Conservation (phyloP, 2,113 vertebrate genomes). For the Thalassarche chlororhynchos region DNA sequence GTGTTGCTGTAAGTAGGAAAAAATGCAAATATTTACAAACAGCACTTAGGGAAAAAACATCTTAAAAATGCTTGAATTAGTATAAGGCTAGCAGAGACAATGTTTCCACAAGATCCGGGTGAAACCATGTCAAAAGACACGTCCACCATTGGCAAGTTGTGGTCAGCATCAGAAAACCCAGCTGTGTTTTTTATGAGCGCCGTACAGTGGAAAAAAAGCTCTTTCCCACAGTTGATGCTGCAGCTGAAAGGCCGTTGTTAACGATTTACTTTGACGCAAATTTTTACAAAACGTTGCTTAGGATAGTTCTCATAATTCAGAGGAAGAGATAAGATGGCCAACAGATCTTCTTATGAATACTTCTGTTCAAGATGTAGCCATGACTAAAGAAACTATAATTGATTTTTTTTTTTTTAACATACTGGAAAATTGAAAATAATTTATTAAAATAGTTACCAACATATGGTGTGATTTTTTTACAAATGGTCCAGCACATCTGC, state of each 20-base stretch:
- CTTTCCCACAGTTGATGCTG: not conserved
- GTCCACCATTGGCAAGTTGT: not conserved
- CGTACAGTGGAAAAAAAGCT: not conserved
- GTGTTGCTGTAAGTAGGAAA: not conserved
- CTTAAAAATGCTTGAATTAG: not conserved
- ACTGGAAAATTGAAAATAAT: not conserved
- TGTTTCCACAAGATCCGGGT: not conserved
- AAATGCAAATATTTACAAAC: not conserved
- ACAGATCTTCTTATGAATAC: not conserved
- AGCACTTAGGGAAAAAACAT: not conserved
- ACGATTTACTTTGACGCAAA: not conserved
- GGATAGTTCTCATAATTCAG: not conserved
- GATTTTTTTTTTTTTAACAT: not conserved
- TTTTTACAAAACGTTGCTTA: not conserved
- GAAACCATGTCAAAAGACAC: not conserved
- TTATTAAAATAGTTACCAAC: constrained; percentile 12
- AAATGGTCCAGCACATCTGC: not conserved
- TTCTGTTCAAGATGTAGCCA: not conserved
- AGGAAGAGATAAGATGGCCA: not conserved
- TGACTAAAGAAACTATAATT: not conserved
- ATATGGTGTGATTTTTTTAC: not conserved
- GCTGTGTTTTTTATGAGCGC: not conserved
- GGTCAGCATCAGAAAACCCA: not conserved
- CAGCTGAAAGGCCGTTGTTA: not conserved
- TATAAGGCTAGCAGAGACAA: not conserved